phyloP scores from a whole-genome alignment of 2,888 invertebrate species.

The Thecocarcelia acutangulata region DNA sequence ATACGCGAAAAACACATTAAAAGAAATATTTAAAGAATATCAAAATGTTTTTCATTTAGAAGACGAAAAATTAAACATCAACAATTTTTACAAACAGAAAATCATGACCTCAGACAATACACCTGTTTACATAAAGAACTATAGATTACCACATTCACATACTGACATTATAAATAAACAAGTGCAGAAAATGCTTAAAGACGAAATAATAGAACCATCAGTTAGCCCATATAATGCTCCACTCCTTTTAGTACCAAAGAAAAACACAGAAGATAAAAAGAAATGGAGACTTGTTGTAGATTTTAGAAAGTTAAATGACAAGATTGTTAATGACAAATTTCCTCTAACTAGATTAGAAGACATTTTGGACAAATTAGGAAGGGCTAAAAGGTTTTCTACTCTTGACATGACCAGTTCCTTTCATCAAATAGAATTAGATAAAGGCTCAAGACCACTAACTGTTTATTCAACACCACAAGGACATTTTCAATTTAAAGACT shows the following conservation, averaged over 20 bases:
- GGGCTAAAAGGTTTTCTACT: conserved; percentile 62
- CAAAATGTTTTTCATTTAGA: too few relatives aligned
- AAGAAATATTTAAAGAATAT: too few relatives aligned
- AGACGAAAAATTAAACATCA: too few relatives aligned
- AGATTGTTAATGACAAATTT: conserved; percentile 15
- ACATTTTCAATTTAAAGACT: conserved; percentile 64
- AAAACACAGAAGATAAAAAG: conserved; percentile 21
- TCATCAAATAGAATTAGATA: conserved; percentile 53
- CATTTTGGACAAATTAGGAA: too few relatives aligned
- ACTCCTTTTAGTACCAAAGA: conserved; percentile 62
- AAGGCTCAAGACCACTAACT: conserved; percentile 20
- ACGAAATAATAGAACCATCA: not conserved
- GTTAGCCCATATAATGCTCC: conserved; percentile 62
- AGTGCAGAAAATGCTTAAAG: too few relatives aligned
- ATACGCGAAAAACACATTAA: too few relatives aligned
- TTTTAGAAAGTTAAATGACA: conserved; percentile 8
- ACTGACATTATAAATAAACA: too few relatives aligned
- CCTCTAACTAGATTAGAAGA: conserved; percentile 21
- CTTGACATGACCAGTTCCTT: conserved; percentile 55
- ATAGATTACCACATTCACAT: too few relatives aligned
- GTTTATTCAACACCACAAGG: conserved; percentile 5
- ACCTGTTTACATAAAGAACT: too few relatives aligned
- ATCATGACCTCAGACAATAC: too few relatives aligned
- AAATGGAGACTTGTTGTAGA: conserved; percentile 27
- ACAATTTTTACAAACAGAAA: too few relatives aligned